Evolutionary conservation across 1,140 invertebrate species (phyloP), one percentile per base, ranked within the genome.

Genomic region (Mactra quadrangularis): DNA sequence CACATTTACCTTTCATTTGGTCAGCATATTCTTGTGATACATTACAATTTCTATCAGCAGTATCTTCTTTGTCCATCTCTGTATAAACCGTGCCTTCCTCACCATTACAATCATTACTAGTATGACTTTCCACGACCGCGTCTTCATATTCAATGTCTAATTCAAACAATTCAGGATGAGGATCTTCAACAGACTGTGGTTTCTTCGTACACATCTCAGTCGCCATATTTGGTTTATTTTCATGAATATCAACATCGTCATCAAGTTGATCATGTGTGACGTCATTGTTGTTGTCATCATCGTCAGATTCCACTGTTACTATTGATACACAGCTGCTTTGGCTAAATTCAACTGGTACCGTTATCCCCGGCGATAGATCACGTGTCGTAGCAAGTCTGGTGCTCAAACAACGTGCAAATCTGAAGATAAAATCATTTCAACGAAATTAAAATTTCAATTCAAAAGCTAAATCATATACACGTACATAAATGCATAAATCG

Each of bases 261-360:
- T 59, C 22, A 59, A 6, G 1, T 45, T 47, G 22, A 25, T 11
- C 62, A 2, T n/a, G 3, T 22, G 27, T 41, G 29, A 47, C 45
- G 1, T 27, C 1, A 25, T 2, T n/a, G 13, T n/a, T n/a, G 13
- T 45, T 45, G 11, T 15, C n/a, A 47, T 47, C 9, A 19, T 29
- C 64, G 11, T 45, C 9, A 1, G 6, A 17, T 15, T 31, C 41
- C 6, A 1, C 45, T 29, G 25, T 15, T 13, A 35, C n/a, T 1
- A 4, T 3, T 25, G 64, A 68, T 15, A 50, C 13, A 50, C 45
- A 50, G 19, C 64, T 68, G 4, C 27, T 17, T 27, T 76, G 72
- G 53, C 72, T 76, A 3, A 76, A 31, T 4, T 76, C 72, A 62
- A 76, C 57, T 17, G 72, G 72, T 7, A 62, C 72, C 19, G 45